A percentile compares a stretch with the other conserved stretches of the same genome.
Conservation (phyloP, 2,113 vertebrate genomes). For the Choloepus hoffmanni region DNA sequence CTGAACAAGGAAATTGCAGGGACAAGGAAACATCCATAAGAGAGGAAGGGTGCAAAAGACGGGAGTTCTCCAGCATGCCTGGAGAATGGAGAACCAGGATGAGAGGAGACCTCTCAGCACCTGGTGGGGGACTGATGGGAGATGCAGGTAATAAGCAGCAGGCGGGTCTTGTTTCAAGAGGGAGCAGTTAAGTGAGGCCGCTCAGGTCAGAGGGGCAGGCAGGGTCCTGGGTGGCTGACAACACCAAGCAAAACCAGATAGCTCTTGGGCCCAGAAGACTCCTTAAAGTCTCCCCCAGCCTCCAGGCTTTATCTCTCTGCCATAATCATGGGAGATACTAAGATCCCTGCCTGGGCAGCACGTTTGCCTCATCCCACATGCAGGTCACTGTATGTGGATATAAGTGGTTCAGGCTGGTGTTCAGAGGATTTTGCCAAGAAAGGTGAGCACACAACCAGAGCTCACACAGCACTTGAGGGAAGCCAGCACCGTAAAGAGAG, state of each 20-base stretch:
- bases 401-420: background rate
- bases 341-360: background rate
- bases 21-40: too few species aligned
- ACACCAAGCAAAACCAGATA: background rate
- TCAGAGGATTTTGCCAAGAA: background rate
- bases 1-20: background rate
- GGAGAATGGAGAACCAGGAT: accelerated
- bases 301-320: accelerated
- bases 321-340: background rate
- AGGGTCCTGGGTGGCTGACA: background rate
- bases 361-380: accelerated
- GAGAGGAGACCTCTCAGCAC: background rate
- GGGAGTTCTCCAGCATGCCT: background rate
- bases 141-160: background rate
- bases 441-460: background rate
- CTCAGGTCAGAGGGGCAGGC: background rate
- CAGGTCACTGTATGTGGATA: background rate
- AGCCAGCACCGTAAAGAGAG: background rate
- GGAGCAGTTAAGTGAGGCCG: background rate
- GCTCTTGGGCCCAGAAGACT: background rate
- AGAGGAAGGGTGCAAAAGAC: background rate
- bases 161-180: background rate
- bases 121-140: background rate
- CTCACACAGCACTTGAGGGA: background rate
- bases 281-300: accelerated